Conservation (phyloP, 2,888 invertebrate genomes). For the Meandrusa payeni region DNA sequence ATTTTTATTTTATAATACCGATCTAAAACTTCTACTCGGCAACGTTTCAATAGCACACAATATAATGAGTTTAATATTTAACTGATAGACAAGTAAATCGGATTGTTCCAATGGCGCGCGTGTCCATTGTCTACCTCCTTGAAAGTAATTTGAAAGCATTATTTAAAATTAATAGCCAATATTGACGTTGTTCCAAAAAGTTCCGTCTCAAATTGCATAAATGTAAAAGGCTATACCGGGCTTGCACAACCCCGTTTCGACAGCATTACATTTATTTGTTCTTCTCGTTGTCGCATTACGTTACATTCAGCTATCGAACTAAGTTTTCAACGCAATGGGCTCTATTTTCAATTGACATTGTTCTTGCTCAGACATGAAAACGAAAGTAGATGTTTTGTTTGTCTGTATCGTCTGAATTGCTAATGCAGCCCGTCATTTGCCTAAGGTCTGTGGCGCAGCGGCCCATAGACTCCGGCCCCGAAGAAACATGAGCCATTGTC, state of each 20-base stretch:
- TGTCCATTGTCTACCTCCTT: background rate
- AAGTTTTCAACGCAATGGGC: slow-evolving; percentile 33
- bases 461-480: slow-evolving; percentile 45
- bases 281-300: slow-evolving; percentile 32
- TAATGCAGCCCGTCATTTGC: slow-evolving; percentile 54
- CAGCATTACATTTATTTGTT: slow-evolving; percentile 35
- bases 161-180: slow-evolving; percentile 9
- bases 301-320: slow-evolving; percentile 35
- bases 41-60: background rate
- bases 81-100: background rate
- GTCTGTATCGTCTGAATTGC: slow-evolving; percentile 54
- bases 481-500: slow-evolving; percentile 56
- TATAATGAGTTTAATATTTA: background rate
- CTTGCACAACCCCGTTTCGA: slow-evolving; percentile 33
- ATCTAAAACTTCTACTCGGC: slow-evolving; percentile 19
- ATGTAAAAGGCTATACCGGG: too few relatives aligned
- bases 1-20: slow-evolving; percentile 64
- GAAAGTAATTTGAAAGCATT: background rate
- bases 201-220: slow-evolving; percentile 4
- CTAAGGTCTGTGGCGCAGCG: slow-evolving; percentile 46
- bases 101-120: background rate
- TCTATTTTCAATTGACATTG: slow-evolving; percentile 36
- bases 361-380: slow-evolving; percentile 52
- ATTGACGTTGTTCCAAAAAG: slow-evolving; percentile 15
- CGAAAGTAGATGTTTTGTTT: slow-evolving; percentile 54